These are phyloP conservation scores for Iphiclides podalirius DNA, from an alignment of 2,888 invertebrate genomes.

Conservation along the genomic window DNA sequence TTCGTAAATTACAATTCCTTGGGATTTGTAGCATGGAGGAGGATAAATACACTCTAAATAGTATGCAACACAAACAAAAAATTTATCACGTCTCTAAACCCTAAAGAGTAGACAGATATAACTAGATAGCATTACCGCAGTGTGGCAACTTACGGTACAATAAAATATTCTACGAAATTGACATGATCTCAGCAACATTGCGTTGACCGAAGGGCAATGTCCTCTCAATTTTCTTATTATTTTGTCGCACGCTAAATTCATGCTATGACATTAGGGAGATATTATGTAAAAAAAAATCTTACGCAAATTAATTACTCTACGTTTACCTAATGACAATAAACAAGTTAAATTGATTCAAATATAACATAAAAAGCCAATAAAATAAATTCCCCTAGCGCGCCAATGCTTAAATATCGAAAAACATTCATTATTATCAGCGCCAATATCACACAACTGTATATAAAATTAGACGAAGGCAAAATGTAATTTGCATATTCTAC, in stretches of 20 bases:
- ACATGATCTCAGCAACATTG: neutral
- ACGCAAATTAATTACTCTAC: neutral
- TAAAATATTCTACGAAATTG: neutral
- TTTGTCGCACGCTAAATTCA: too few species aligned
- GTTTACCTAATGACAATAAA: neutral
- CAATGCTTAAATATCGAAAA: neutral
- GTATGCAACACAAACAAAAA: too few species aligned
- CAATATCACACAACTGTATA: neutral
- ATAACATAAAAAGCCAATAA: neutral
- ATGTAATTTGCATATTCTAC: conserved; percentile 7
- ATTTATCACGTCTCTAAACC: neutral
- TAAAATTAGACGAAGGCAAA: neutral
- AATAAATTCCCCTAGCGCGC: too few species aligned
- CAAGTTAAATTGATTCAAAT: neutral
- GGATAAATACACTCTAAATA: too few species aligned
- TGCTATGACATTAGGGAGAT: too few species aligned
- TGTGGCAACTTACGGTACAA: too few species aligned
- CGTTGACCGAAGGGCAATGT: neutral
- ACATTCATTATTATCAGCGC: neutral
- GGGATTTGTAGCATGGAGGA: too few species aligned
- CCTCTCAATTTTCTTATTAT: too few species aligned
- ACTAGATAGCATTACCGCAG: neutral
- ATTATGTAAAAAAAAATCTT: too few species aligned
- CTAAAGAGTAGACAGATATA: neutral
- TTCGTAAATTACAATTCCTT: too few species aligned